Evolutionary conservation across 2,888 invertebrate genomes (phyloP), one percentile per base, ranked within the genome.

Genomic region (Conus canariensis): DNA sequence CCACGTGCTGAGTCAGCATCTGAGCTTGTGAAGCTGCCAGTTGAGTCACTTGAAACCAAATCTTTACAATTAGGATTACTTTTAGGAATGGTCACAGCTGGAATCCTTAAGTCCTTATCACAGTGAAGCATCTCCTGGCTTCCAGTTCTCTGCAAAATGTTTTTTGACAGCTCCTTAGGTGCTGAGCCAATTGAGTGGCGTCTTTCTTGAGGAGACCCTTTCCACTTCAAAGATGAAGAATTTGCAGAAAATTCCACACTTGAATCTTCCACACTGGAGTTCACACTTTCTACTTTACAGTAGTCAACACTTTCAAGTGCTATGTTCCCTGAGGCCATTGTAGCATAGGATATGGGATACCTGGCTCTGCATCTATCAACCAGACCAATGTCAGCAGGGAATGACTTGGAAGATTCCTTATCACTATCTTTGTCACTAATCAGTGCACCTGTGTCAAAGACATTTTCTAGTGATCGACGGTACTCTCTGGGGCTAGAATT

Each of bases 171-270:
- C 22, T 92, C 94, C 77, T 95, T 94, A 85, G 95, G 95, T 92
- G 94, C 94, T 87, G 95, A 94, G 90, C 95, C 95, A 87, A 95
- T 94, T 77, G 95, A 95, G 91, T 95, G 95, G 60, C 95, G 93
- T 45, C 95, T 92, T 88, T 95, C 95, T 58, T 94, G 93, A 3
- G 93, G 93, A 3, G 93, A 93, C 77, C 95, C 95, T 89, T 95
- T 95, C 95, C 95, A 95, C 45, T 94, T 91, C 67, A 94, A 93
- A 58, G 93, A 92, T 67, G 85, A 87, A 9, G 88, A 90, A 30
- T 88, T 89, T 19, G 85, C 60, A 1, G 30, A n/a, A 45, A 30
- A 67, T 67, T 87, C 87, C 22, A 87, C 91, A 25, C 87, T 88
- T 14, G 90, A 90, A 64, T 77, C 87, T 70, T 88, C 88, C 77